Percentiles rank a stretch among this genome's conserved stretches.
Conservation (phyloP, 2,113 vertebrate species). For the Cathartes aura region DNA sequence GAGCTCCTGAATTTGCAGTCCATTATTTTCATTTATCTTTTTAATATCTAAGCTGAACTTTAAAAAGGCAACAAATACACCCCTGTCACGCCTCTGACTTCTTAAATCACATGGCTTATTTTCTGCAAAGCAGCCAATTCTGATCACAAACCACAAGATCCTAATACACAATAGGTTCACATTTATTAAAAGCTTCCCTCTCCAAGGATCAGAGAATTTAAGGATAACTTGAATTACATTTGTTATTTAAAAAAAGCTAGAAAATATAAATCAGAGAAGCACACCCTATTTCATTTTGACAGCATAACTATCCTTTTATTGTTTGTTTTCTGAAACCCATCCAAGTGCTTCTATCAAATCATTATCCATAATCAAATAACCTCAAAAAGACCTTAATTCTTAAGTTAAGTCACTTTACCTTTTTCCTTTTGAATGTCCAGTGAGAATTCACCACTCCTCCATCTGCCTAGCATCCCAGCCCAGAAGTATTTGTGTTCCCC, state of each 20-base stretch:
- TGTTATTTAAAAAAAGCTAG: background rate
- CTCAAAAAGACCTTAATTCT: background rate
- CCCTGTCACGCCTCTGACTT: background rate
- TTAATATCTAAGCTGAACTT: background rate
- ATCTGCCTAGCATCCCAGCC: background rate
- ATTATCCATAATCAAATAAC: background rate
- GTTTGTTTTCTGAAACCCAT: background rate
- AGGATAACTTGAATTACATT: background rate
- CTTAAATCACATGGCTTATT: background rate
- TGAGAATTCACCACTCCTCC: background rate
- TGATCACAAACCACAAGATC: background rate
- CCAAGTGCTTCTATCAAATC: background rate
- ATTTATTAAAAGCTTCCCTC: background rate
- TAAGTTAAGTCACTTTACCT: background rate
- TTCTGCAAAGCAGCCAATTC: background rate
- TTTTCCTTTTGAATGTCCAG: background rate
- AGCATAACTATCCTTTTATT: background rate
- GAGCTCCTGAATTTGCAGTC: background rate
- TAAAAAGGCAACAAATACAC: background rate
- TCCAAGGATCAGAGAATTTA: background rate
- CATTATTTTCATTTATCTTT: constrained; percentile 25
- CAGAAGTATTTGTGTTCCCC: background rate
- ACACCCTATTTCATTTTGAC: background rate
- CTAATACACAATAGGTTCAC: background rate
- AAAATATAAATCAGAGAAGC: background rate